Evolutionary conservation across 2,888 invertebrate species (phyloP).

Genomic region (Clepsis dumicolana): DNA sequence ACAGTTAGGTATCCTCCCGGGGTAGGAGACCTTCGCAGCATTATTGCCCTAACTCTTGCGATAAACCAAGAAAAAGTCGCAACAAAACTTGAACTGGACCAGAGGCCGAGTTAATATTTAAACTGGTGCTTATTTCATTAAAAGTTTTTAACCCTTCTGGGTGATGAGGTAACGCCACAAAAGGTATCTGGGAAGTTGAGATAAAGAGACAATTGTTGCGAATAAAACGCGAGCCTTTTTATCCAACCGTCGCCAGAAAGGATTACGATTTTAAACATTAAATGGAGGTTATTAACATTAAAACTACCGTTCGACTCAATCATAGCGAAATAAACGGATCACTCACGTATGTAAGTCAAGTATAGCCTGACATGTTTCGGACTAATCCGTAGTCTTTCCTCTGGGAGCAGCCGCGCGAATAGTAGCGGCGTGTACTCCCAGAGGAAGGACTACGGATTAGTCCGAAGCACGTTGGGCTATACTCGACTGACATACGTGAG

Average conservation of each 20-base stretch:
- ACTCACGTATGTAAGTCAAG: too few relatives aligned
- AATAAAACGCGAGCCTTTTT: constrained; percentile 9
- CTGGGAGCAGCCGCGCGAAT: too few relatives aligned
- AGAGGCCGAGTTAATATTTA: neutral
- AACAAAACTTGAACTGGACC: neutral
- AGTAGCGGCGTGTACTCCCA: too few relatives aligned
- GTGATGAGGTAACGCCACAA: neutral
- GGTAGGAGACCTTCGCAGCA: constrained; percentile 5
- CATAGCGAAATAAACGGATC: too few relatives aligned
- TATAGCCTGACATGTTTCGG: too few relatives aligned
- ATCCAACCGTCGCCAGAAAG: neutral
- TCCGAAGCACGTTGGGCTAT: too few relatives aligned
- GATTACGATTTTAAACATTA: too few relatives aligned
- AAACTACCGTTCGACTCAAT: too few relatives aligned
- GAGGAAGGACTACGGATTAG: too few relatives aligned
- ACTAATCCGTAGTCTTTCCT: too few relatives aligned
- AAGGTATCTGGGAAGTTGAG: neutral
- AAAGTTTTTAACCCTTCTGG: neutral
- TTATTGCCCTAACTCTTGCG: constrained; percentile 18
- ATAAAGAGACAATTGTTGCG: neutral
- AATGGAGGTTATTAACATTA: too few relatives aligned
- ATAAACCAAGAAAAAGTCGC: constrained; percentile 21
- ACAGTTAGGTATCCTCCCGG: constrained; percentile 18
- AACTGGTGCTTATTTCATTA: neutral
- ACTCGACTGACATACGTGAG: too few relatives aligned